Evolutionary conservation across 2,113 vertebrate species (phyloP), one percentile per base, ranked within the genome.

Genomic region (Polypterus senegalus): DNA sequence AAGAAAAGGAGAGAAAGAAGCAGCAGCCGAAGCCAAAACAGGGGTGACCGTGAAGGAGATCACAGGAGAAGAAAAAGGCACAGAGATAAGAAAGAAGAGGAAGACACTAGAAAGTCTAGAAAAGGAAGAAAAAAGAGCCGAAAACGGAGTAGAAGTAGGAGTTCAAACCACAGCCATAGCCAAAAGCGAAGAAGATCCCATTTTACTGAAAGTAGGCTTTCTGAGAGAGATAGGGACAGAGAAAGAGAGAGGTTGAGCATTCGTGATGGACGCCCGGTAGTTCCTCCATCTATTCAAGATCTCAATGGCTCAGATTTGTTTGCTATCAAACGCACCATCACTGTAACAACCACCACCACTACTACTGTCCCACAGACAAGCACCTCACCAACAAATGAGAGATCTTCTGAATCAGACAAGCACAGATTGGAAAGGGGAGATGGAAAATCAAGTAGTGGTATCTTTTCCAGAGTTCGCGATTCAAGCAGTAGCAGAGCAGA

Each of bases 301-400:
- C 88, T 97, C 2, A 95, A 89, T 1, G 91, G 92, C n/a, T 85
- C 92, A 0, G 91, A 94, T 6, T 83, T 97, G 0, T 92, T 94
- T 7, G 88, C 92, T 63, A 95, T 97, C 67, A 97, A 95, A 61
- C 79, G 93, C n/a, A 97, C 93, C 62, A 95, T 97, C 70, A 97
- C 92, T 0, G 92, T 95, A 8, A 86, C 80, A 5, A 86, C 79
- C 62, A 88, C 62, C 65, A 79, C 68, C 11, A 89, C 49, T 11
- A 85, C 74, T 60, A 81, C 63, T 72, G 84, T 66, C 0, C 61
- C 8, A 77, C 82, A 0, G 78, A 76, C 48, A 66, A 75, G 0
- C 47, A 10, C 63, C 47, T 5, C 51, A 70, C 87, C 6, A 81
- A 83, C 0, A 83, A 81, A 8, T 86, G 85, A 0, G 79, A 91